Base-by-base conservation (phyloP, 2,797 vertebrate genomes). In the Tolypeutes matacus region DNA sequence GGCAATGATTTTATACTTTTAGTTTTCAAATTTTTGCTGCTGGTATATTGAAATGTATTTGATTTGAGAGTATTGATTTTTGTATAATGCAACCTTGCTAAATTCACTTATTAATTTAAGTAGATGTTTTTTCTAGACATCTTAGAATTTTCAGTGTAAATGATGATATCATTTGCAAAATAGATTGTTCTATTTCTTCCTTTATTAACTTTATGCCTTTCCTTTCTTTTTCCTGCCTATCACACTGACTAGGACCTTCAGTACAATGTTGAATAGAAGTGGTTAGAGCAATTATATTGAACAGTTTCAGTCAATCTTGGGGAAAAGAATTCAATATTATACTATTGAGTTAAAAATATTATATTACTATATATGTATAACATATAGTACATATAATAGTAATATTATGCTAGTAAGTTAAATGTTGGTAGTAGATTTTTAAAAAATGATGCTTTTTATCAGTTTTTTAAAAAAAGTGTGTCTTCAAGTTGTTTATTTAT, bases 91-190 rank as follows among this genome's bases (percentile, higher is more conserved):
- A 46, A n/a, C n/a, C n/a, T n/a, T n/a, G n/a, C n/a, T n/a, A n/a
- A n/a, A n/a, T n/a, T n/a, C n/a, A n/a, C n/a, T 51, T 94, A 70
- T 42, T 62, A 75, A 60, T 85, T 75, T 39, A 51, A 87, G n/a
- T 34, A 77, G 15, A 25, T 46, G 5, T 46, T 64, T 69, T 85
- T 95, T 58, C 53, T 21, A 46, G n/a, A 75, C 7, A 80, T 4
- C 6, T 86, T 46, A 67, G 14, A 27, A 82, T 82, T 82, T 92
- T 65, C 14, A 36, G 36, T 62, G 31, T 53, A 60, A 31, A 85
- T 93, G 49, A 77, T 78, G 21, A 46, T 46, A 9, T 70, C 21
- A 75, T 34, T 4, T 34, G 21, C 27, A 67, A 89, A 20, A 64
- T 85, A 77, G 69, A 75, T 70, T 23, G 31, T 14, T 58, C 10